Evolutionary conservation across 2,888 invertebrate genomes (phyloP), one percentile per base, ranked within the genome.

Genomic region (Lamproptera curius): DNA sequence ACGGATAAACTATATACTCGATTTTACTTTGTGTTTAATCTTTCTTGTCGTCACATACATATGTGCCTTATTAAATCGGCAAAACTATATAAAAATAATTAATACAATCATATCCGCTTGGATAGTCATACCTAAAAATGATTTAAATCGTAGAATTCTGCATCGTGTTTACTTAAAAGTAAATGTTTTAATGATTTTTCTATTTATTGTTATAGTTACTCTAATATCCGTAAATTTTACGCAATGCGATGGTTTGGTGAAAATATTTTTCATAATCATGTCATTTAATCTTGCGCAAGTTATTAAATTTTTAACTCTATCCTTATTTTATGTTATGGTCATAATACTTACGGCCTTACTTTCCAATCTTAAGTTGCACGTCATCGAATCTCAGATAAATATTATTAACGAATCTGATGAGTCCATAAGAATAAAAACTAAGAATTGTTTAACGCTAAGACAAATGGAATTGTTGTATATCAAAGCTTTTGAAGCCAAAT

Each of bases 1-100:
- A 4, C 63, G 78, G 60, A 58, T 76, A 37, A 85, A 86, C 54
- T 83, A 83, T 36, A 58, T 76, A 1, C 38, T 76, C 2, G 84
- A 86, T 55, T 39, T 80, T 1, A 50, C 67, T 6, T 53, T 49
- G 14, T 53, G 76, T 0, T 45, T 65, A 0, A 10, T 65, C 0
- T 68, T 73, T 31, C 70, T 71, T 16, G 2, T 68, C 0, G 54
- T 70, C 1, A 61, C 67, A 1, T 85, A 83, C 47, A 47, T 69
- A 1, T 63, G 63, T 31, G 61, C 72, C 2, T 80, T 70, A 53
- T 28, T 56, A 2, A 65, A 80, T 54, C 67, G 81, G 20, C 54
- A 46, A 9, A 70, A 52, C 15, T 77, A 73, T 46, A 57, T 84
- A 1, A 66, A 69, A 34, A 70, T 78, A 26, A 55, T 85, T 11